Percentiles rank a stretch among this genome's conserved stretches.
These are phyloP conservation scores for Heliconius hewitsoni DNA, from an alignment of 1,140 invertebrate genomes.

Conservation along the genomic window DNA sequence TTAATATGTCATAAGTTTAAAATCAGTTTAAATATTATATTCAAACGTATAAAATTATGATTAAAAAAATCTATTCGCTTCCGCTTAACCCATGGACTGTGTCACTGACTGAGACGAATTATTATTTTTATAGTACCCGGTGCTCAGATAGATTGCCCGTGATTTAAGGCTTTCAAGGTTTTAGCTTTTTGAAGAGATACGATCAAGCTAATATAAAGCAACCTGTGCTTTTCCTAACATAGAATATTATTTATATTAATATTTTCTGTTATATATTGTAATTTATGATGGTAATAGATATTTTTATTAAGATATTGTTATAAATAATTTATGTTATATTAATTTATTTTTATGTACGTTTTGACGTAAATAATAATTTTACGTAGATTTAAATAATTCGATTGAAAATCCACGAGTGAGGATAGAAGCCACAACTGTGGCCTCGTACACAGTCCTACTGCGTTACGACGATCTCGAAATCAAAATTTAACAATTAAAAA, in stretches of 20 bases:
- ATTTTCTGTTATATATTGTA: background rate
- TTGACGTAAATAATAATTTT: too few species aligned
- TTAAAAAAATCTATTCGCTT: background rate
- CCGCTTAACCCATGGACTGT: background rate
- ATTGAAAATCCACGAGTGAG: too few species aligned
- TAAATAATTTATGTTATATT: too few species aligned
- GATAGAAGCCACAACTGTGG: too few species aligned
- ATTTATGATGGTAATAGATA: background rate
- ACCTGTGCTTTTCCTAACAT: conserved; percentile 12
- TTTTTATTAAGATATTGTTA: too few species aligned
- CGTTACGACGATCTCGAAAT: background rate
- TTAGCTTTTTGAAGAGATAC: conserved; percentile 37
- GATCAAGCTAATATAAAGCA: conserved; percentile 36
- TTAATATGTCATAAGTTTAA: too few species aligned
- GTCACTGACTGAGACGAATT: conserved; percentile 55
- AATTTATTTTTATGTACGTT: background rate
- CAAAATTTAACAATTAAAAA: background rate
- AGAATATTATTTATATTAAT: background rate
- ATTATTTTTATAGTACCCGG: conserved; percentile 71
- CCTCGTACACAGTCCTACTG: background rate
- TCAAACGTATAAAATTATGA: too few species aligned
- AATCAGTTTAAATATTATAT: too few species aligned
- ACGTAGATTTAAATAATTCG: too few species aligned
- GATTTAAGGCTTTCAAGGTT: conserved; percentile 65
- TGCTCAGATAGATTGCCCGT: conserved; percentile 64